Evolutionary conservation across 2,888 invertebrate species (phyloP).

Genomic region (Melanostoma scalare): DNA sequence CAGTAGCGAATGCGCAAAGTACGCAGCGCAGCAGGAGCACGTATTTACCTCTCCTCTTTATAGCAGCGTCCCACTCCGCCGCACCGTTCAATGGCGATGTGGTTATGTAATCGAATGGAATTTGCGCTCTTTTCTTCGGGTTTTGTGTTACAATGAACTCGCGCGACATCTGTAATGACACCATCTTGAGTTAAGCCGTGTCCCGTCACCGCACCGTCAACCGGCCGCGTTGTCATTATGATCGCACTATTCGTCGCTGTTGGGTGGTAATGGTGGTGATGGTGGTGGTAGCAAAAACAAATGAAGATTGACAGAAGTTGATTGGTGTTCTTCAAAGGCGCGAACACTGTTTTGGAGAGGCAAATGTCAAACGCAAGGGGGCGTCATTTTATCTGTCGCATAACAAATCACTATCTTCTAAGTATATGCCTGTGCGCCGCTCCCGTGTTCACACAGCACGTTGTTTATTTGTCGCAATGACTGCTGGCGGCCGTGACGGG

Average conservation of each 20-base stretch:
- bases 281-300: conserved; percentile 11
- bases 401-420: conserved; percentile 33
- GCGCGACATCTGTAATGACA: conserved; percentile 68
- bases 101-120: conserved; percentile 69
- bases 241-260: conserved; percentile 9
- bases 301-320: conserved; percentile 60
- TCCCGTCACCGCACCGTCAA: background rate
- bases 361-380: conserved; percentile 58
- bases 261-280: background rate
- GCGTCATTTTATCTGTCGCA: conserved; percentile 50
- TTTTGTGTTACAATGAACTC: conserved; percentile 71
- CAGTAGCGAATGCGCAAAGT: conserved; percentile 13
- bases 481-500: conserved; percentile 42
- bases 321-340: conserved; percentile 36
- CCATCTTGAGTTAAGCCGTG: conserved; percentile 10
- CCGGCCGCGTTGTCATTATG: conserved; percentile 25
- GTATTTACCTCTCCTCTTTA: conserved; percentile 30
- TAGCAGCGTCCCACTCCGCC: background rate
- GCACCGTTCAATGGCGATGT: conserved; percentile 9
- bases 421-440: background rate
- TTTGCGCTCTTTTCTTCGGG: conserved; percentile 65
- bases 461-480: conserved; percentile 46
- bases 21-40: conserved; percentile 49
- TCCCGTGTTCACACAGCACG: conserved; percentile 11
- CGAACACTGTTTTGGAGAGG: conserved; percentile 17